phyloP scores from a whole-genome alignment of 2,888 invertebrate genomes.

The Hirudinaria manillensis region DNA sequence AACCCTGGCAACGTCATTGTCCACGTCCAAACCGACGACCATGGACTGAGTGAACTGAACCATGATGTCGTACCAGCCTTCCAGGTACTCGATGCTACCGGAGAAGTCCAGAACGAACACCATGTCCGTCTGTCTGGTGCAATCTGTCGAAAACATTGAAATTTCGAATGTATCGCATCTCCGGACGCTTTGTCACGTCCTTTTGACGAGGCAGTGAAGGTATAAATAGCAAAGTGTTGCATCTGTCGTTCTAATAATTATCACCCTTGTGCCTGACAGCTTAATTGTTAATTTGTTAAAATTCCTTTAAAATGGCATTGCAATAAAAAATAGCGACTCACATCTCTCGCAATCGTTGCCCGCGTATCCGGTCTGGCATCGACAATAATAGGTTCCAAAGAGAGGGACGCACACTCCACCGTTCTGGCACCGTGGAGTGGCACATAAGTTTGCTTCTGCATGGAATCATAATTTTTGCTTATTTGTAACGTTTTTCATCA shows the following conservation, averaged over 20 bases:
- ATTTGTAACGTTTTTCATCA: slow-evolving; percentile 2
- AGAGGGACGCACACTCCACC: slow-evolving; percentile 44
- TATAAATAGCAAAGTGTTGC: not conserved
- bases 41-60: slow-evolving; percentile 49
- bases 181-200: not conserved
- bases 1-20: slow-evolving; percentile 47
- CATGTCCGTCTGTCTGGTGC: slow-evolving; percentile 41
- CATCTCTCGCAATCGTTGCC: slow-evolving; percentile 45
- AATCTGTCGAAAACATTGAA: slow-evolving; percentile 28
- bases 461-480: not conserved
- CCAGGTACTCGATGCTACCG: slow-evolving; percentile 42
- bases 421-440: slow-evolving; percentile 45
- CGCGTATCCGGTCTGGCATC: slow-evolving; percentile 45
- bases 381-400: slow-evolving; percentile 42
- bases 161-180: not conserved
- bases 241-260: not conserved
- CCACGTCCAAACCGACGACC: slow-evolving; percentile 49
- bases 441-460: slow-evolving; percentile 46
- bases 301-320: too few species aligned
- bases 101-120: slow-evolving; percentile 48
- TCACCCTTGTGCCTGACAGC: not conserved
- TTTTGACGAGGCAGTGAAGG: not conserved
- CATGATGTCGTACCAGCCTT: slow-evolving; percentile 31
- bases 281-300: too few species aligned
- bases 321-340: slow-evolving; percentile 23